Evolutionary conservation across 2,113 vertebrate species (phyloP), one percentile per base, ranked within the genome.

Genomic region (Caranx melampygus): DNA sequence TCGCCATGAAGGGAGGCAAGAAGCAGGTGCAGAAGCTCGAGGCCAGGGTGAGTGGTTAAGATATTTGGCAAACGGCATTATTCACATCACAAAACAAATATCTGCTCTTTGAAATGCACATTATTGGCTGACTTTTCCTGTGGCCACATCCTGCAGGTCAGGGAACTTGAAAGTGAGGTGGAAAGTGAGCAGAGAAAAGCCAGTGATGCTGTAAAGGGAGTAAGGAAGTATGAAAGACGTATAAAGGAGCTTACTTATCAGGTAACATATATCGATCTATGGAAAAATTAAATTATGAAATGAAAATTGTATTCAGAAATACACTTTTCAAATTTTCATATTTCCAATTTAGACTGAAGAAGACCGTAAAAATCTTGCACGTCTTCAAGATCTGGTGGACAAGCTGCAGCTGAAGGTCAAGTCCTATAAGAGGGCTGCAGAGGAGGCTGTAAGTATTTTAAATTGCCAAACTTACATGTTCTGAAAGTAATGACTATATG

Each of bases 21-120:
- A 95, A 93, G 94, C 96, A 97, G 86, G 72, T 97, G 31, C 97
- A 98, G 95, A 96, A 97, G 80, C 92, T 97, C 64, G 96, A 97
- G 87, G 89, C 93, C 6, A 93, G 97, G 0, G 94, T 93, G 20
- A 83, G 87, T 59, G 9, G 26, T 26, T 12, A 45, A 15, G 13
- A 15, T 15, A 8, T 42, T 8, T 42, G 40, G 40, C 8, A 42
- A 8, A 8, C 11, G 40, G 40, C 40, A 10, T 42, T 0, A 42
- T 42, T 42, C 11, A 42, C 6, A 42, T 42, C 11, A 10, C 8
- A 42, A 42, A 42, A 42, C 11, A 42, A 42, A 42, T 42, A 42
- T 42, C 40, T 8, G 40, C 8, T 42, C 8, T 42, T 7, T 42
- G 40, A 10, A 11, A 42, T 9, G 40, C 11, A 42, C 40, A 42